Evolutionary conservation across 1,140 invertebrate genomes (phyloP), one percentile per base, ranked within the genome.

Genomic region (Diorhabda elongata): DNA sequence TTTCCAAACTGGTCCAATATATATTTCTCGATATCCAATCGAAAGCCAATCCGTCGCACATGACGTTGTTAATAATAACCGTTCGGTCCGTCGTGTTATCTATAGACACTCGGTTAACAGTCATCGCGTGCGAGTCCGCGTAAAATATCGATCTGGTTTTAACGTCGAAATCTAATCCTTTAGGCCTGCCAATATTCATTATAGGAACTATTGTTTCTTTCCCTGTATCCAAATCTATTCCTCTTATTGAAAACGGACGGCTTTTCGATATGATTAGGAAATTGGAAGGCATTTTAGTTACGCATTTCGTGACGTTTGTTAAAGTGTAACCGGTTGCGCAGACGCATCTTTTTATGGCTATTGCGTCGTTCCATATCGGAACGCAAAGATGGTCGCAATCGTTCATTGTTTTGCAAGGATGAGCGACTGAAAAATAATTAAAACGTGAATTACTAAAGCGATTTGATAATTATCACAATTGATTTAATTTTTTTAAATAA

Each of bases 21-120:
- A 96, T 75, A 79, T 94, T 93, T 45, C 87, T 83, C 58, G 87
- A 87, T 77, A 92, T 86, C 90, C 90, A 93, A 81, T 95, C 93
- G 52, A 93, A 84, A 57, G 91, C 90, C 52, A 93, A 76, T 56
- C 91, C 89, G 81, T 89, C 86, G 81, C 87, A 89, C 72, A 85
- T 87, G 0, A 94, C 82, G 67, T 89, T 87, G 11, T 73, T 71
- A 52, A 76, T 56, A 5, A 78, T 56, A n/a, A 76, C 42, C 43
- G 66, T 67, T 9, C 58, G 61, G 11, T 71, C 72, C 3, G 74
- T 72, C 3, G 70, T 71, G 26, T 74, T 73, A 47, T 74, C 74
- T 4, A 79, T 72, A 42, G 59, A 61, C 5, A 74, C 71, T n/a
- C 59, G 74, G 61, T 79, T 74, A 44, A 80, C 74, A 0, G 71